Conservation (phyloP, 2,797 vertebrate genomes). For the Microhierax caerulescens region DNA sequence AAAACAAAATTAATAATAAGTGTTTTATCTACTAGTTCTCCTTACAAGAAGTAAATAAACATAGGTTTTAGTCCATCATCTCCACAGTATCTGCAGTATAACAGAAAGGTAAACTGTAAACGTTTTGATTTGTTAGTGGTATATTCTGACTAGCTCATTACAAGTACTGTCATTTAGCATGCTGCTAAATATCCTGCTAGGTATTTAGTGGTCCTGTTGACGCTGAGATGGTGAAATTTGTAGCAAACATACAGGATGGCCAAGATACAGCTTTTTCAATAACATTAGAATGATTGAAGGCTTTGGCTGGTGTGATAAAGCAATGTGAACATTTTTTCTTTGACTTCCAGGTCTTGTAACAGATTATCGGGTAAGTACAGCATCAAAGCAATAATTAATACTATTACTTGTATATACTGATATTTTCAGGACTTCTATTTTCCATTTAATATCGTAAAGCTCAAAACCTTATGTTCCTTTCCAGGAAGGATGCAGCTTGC, state of each 20-base stretch:
- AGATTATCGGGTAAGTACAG: constrained; percentile 87
- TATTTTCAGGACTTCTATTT: background rate
- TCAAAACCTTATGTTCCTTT: background rate
- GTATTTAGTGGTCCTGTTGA: background rate
- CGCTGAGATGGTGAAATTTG: background rate
- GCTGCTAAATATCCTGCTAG: background rate
- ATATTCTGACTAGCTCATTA: background rate
- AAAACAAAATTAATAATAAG: background rate
- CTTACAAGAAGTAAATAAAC: background rate
- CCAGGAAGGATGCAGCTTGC: background rate
- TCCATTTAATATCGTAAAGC: background rate
- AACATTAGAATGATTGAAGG: background rate
- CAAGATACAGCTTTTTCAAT: background rate
- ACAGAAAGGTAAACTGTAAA: background rate
- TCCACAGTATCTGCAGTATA: background rate
- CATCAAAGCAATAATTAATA: background rate
- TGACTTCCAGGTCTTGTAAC: constrained; percentile 82
- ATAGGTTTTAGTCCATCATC: background rate
- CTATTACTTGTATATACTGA: background rate
- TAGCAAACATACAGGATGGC: background rate
- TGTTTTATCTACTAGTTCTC: background rate
- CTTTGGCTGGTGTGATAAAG: background rate
- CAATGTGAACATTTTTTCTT: background rate
- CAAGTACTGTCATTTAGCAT: background rate
- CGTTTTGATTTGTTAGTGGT: background rate